A percentile compares a stretch with the other conserved stretches of the same genome.
Evolutionary conservation across 92 coral and sea anemone species (phyloP).

Genomic region (Plumapathes pennacea): DNA sequence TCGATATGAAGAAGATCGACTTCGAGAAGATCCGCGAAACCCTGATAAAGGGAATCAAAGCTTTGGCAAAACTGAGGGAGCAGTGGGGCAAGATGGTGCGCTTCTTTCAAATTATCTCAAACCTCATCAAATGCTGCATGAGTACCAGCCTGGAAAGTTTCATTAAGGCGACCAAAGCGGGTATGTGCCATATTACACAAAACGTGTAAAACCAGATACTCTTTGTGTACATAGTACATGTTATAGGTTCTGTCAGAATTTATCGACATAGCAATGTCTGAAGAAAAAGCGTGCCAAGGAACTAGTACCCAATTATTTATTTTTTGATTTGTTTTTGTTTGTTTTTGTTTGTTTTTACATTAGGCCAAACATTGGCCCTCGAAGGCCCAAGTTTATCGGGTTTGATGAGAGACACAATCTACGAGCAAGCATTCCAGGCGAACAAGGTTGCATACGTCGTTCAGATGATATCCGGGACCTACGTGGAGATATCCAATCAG

Average conservation of each 20-base stretch:
- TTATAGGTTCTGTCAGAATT: no score
- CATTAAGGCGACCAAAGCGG: no score
- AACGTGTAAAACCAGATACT: no score
- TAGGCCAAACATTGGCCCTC: background rate
- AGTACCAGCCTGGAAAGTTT: slow-evolving; percentile 9
- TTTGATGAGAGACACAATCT: slow-evolving; percentile 42
- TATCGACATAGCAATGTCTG: no score
- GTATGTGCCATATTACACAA: no score
- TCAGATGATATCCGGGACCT: slow-evolving; percentile 28
- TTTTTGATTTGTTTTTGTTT: no score
- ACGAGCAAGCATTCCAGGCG: slow-evolving; percentile 55
- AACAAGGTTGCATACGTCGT: slow-evolving; percentile 40
- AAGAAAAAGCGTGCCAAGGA: no score
- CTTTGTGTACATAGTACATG: no score
- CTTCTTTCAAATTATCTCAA: slow-evolving; percentile 50
- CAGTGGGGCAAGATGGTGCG: slow-evolving; percentile 53
- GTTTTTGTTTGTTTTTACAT: background rate
- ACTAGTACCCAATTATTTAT: no score
- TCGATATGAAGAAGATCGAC: slow-evolving; percentile 15
- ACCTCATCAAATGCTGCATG: slow-evolving; percentile 47
- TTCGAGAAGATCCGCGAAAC: slow-evolving; percentile 24
- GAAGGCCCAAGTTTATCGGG: slow-evolving; percentile 22
- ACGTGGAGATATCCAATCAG: slow-evolving; percentile 32
- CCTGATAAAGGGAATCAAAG: slow-evolving; percentile 41
- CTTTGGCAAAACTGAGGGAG: slow-evolving; percentile 38